Evolutionary conservation across 2,113 vertebrate species (phyloP).

Genomic region (Saiga tatarica): DNA sequence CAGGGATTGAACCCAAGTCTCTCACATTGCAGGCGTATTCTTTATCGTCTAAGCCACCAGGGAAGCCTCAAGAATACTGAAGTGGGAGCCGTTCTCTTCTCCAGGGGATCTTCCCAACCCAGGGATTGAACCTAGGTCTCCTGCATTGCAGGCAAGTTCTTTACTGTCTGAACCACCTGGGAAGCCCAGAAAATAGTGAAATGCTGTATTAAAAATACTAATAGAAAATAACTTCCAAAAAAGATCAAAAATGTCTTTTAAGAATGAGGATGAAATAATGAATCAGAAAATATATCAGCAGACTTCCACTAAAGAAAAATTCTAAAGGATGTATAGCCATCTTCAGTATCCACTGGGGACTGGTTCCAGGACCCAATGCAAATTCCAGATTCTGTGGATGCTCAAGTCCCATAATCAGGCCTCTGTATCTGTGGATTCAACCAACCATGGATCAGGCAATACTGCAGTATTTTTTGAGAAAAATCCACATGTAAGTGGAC

Average conservation of each 20-base stretch:
- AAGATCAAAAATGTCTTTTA: neutral
- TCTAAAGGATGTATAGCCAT: neutral
- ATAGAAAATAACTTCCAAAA: neutral
- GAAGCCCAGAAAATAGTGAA: neutral
- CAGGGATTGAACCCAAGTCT: neutral
- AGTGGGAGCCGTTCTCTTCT: neutral
- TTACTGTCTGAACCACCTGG: neutral
- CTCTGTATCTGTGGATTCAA: neutral
- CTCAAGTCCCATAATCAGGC: neutral
- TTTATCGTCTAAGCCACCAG: neutral
- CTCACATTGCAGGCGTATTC: neutral
- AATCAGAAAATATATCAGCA: neutral
- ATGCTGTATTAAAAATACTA: neutral
- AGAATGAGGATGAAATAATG: neutral
- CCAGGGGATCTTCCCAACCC: neutral
- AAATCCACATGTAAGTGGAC: neutral
- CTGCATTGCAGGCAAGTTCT: neutral
- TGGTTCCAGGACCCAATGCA: neutral
- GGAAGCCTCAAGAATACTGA: neutral
- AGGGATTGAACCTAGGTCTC: neutral
- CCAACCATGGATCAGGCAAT: neutral
- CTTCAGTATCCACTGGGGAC: neutral
- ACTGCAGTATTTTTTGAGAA: neutral
- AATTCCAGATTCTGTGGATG: neutral
- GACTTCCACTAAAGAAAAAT: neutral